Percentiles rank a stretch among this genome's conserved stretches.
Conservation (phyloP, 2,113 vertebrate species). For the Gopherus evgoodei region DNA sequence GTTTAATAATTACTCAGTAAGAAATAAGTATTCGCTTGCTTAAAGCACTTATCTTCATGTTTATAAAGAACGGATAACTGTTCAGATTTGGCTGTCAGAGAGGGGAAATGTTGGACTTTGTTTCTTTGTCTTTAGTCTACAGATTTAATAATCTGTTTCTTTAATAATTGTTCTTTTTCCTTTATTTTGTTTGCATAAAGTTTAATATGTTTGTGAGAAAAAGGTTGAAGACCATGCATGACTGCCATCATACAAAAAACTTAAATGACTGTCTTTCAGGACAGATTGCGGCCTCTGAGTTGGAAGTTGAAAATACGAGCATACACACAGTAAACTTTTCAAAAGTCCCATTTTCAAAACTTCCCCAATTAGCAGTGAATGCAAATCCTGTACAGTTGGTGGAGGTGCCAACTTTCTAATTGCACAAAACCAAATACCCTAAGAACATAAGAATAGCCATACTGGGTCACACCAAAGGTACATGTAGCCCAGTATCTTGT, state of each 20-base stretch:
- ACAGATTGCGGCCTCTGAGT: not conserved
- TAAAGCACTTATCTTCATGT: not conserved
- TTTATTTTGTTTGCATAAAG: not conserved
- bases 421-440: no score
- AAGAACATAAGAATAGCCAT: no score
- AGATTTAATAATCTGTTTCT: no score
- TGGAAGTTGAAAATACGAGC: not conserved
- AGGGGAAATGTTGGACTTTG: not conserved
- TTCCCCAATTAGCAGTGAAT: not conserved
- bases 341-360: not conserved
- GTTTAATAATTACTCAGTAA: not conserved
- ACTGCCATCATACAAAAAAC: not conserved
- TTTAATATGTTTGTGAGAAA: not conserved
- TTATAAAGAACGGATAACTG: rapidly evolving
- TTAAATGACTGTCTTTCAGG: not conserved
- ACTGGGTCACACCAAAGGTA: no score
- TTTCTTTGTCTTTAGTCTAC: no score
- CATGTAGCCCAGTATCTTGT: no score
- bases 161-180: not conserved
- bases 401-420: no score
- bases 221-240: not conserved
- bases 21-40: not conserved
- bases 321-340: not conserved
- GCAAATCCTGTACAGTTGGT: not conserved
- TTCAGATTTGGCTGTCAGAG: not conserved